Base-by-base conservation (phyloP, 2,797 vertebrate species). In the Capromys pilorides region DNA sequence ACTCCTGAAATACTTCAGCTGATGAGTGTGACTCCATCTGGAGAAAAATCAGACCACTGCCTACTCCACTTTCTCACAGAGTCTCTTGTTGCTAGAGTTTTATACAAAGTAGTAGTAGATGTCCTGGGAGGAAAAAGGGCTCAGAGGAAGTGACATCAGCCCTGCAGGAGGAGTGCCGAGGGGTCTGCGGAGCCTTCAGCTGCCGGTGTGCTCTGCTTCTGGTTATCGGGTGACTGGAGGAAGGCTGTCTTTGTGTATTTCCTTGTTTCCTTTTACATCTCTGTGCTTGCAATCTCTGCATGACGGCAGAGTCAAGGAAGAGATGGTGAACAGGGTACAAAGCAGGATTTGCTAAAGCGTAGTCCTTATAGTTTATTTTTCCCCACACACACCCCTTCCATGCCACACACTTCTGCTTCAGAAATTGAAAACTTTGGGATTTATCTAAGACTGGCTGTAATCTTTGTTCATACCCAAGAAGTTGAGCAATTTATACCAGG, bases 361-460 rank as follows among this genome's bases (percentile, higher is more conserved):
- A 51, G 5, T 4, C 51, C 24, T 61, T 57, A 4, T 57, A 3
- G 41, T 9, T 4, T 36, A 61, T 73, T 6, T 49, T 2, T 12
- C 5, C 86, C 64, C 93, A 49, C 51, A 2, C 51, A 54, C 45
- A 54, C 82, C 8, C 11, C 2, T 79, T 69, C 2, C 0, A 86
- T 28, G 39, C 21, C 19, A 26, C 3, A 45, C 3, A 18, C 16
- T 62, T 80, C 54, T 13, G 1, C 39, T 86, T 41, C 22, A 24
- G 41, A 93, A 57, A 12, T 10, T 86, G 13, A 41, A 62, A 85
- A 66, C 3, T 73, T 31, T 88, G 36, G 0, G 19, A 28, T 80
- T 96, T 91, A 64, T 77, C 77, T 90, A 71, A 33, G 36, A 88
- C 86, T 49, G 12, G 66, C 66, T 86, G 45, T 66, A 84, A 31